Evolutionary conservation across 2,888 invertebrate genomes (phyloP), one percentile per base, ranked within the genome.

Genomic region (Acanthosoma haemorrhoidale): DNA sequence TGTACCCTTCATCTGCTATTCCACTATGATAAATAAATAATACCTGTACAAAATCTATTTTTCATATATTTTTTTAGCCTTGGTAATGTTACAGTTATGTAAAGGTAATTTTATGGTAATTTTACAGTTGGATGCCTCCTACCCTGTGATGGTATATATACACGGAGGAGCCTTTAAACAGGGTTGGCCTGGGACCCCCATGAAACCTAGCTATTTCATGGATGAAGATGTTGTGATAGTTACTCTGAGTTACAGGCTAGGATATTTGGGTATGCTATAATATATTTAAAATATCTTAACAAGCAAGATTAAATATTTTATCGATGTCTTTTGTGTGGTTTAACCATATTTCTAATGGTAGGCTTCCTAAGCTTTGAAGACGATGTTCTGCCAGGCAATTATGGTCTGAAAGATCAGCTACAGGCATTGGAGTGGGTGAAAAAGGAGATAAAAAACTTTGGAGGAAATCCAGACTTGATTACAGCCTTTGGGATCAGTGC

Each of bases 401-500:
- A 31, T 21, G 64, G 64, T 1, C 21, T 64, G 39, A 64, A 64
- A 41, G 64, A 64, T 6, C 21, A 38, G 39, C 15, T 39, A 8
- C 16, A 41, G n/a, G 39, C 64, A 5, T 8, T 64, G 16, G 43
- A 64, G 5, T 64, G 64, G 64, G 15, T 64, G 15, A 41, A 43
- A 41, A 29, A 31, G 29, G 64, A 64, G 15, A 41, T 64, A 16
- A 29, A 43, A 2, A 32, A 25, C 15, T 64, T 64, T 29, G 64
- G 64, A n/a, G 64, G 64, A 21, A 32, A 64, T 43, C 64, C 64
- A 25, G 38, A 41, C 4, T 0, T 31, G 9, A 31, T 64, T 8
- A 38, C 64, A 16, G 41, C 31, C 5, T 64, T 64, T 13, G 64
- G 64, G 5, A 32, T 39, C 15, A 64, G 64, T 64, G 64, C 64